Evolutionary conservation across 2,888 invertebrate species (phyloP), one percentile per base, ranked within the genome.

Genomic region (Iselma pallidipennis): DNA sequence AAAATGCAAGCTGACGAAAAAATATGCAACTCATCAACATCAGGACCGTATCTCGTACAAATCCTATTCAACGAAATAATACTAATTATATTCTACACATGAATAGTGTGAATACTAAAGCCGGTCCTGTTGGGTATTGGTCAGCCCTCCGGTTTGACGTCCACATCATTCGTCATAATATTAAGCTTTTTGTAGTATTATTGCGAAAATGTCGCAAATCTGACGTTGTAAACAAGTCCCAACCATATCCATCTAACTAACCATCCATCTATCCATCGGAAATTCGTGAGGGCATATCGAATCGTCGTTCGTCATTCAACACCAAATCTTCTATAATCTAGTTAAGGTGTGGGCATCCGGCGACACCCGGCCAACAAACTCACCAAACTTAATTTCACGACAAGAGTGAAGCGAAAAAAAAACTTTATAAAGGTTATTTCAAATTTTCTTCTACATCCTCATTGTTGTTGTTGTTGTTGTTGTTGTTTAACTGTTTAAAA

Each of bases 11-110:
- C 63, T 63, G 63, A 26, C 31, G 28, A 74, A 74, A 74, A 75
- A 78, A 79, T 74, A 71, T 76, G 78, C 76, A 77, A 79, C 74
- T 80, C 80, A 80, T 77, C 71, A 75, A 70, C 77, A 76, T n/a
- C 74, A 77, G 77, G 70, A 55, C 62, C 69, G 75, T 70, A 73
- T 48, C 62, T 19, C 23, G 26, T 29, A 23, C 25, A 28, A 26
- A 42, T 56, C 67, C 51, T 59, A 49, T 25, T 9, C 14, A 19
- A 16, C 50, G 26, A n/a, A 19, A 26, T 50, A 14, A 14, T 25
- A 21, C 6, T 7, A n/a, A 4, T 25, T 26, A 9, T 25, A 37
- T 7, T 16, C 16, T 37, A 37, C 19, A n/a, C n/a, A n/a, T 16
- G 37, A 9, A 37, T 37, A 12, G 12, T 16, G 16, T 2, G n/a